Evolutionary conservation across 2,888 invertebrate genomes (phyloP).

Genomic region (Scaptomyza polygonia): DNA sequence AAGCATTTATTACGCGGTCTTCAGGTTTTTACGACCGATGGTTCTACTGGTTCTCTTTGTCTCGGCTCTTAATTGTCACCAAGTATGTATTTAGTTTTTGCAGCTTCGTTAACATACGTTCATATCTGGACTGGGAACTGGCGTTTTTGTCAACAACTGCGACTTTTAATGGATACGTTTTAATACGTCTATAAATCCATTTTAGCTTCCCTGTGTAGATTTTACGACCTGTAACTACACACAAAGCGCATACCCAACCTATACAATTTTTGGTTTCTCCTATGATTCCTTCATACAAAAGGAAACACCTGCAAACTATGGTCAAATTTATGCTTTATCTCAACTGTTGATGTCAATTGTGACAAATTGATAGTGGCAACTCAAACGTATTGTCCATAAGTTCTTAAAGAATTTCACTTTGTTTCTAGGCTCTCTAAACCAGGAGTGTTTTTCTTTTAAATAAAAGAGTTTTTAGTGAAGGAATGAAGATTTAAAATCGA

Average conservation of each 20-base stretch:
- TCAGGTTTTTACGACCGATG: constrained; percentile 65
- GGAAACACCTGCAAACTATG: constrained; percentile 41
- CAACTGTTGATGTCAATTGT: constrained; percentile 3
- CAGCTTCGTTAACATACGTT: constrained; percentile 40
- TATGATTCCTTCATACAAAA: constrained; percentile 37
- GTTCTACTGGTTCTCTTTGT: constrained; percentile 21
- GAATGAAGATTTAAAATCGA: too few relatives aligned
- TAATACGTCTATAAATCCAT: constrained; percentile 68
- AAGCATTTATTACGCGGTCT: constrained; percentile 69
- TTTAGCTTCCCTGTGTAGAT: constrained; percentile 48
- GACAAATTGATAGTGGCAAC: constrained; percentile 17
- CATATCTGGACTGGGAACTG: constrained; percentile 8
- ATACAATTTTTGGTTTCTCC: constrained; percentile 21
- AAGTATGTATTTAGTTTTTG: constrained; percentile 52
- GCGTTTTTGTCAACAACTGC: constrained; percentile 32
- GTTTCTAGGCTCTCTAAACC: too few relatives aligned
- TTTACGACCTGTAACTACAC: constrained; percentile 48
- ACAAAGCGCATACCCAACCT: constrained; percentile 27
- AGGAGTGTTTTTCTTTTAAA: too few relatives aligned
- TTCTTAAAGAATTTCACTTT: too few relatives aligned
- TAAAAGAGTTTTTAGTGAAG: too few relatives aligned
- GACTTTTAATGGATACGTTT: constrained; percentile 55
- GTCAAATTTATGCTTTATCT: constrained; percentile 1
- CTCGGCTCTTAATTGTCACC: constrained; percentile 66
- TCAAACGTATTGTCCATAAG: too few relatives aligned